Evolutionary conservation across 2,888 invertebrate species (phyloP), one percentile per base, ranked within the genome.

Genomic region (Drosophila pseudotakahashii): DNA sequence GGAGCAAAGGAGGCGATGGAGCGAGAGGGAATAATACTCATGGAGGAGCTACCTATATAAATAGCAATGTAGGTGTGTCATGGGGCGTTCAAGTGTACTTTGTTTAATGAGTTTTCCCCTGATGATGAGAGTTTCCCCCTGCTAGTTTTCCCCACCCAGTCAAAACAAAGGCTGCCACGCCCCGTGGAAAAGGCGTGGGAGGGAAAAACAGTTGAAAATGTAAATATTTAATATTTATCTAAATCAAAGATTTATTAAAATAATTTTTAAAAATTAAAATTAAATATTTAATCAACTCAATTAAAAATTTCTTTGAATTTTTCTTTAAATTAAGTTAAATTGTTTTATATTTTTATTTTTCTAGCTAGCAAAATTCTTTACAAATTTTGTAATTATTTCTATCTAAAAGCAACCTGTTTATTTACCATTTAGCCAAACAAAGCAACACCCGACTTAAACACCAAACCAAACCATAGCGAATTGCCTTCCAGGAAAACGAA

Each of bases 31-130:
- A 52, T 37, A 30, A 37, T 30, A 10, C 37, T 34, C 23, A 11
- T 13, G 26, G 59, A 32, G 10, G 39, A 14, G 61, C 63, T 53
- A 54, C 45, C 52, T 54, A 19, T 19, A 53, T 13, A 60, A 39
- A 19, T n/a, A 51, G 11, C 30, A 14, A 47, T 34, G 45, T 47
- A 59, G 58, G 59, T 44, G 64, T 72, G 64, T 72, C 54, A 23
- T 44, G 55, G 73, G 74, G 73, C 71, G 88, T 77, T 76, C 75
- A 76, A 79, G 88, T 81, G 84, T 84, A 88, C 88, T 88, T 86
- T 86, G 84, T 86, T 88, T 84, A 84, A 84, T 84, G 84, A 84
- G 86, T 84, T 84, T 83, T 88, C 81, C 42, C 39, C 54, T 54
- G 67, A 81, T 54, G 67, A 81, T 80, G 80, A 82, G 88, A 88